Evolutionary conservation across 2,888 invertebrate species (phyloP), one percentile per base, ranked within the genome.

Genomic region (Toxonevra muliebris): DNA sequence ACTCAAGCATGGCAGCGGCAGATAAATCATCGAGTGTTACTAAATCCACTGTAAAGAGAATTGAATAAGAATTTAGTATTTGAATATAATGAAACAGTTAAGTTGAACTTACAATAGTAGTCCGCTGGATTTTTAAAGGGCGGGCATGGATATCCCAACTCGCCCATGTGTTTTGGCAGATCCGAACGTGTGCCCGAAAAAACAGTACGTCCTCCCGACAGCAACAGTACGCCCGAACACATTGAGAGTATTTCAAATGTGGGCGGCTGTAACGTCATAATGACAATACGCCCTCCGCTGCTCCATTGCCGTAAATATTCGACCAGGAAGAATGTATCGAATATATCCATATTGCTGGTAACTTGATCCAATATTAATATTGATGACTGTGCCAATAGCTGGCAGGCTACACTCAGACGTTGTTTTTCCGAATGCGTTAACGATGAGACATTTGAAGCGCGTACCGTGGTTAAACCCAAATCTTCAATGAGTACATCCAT

Each of bases 91-190:
- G 48, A 1, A 1, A 2, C 7, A 5, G 4, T 12, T 50, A 10
- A 7, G 15, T 1, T 59, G 1, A 69, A 89, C 92, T 90, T 87
- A 95, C 94, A 88, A 83, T 97, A 97, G 84, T 97, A 97, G 87
- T 97, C 97, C 0, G 96, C 96, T 61, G 97, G 97, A 82, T 97
- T 97, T 86, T 97, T 97, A 84, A 94, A 97, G 0, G 96, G 93
- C 13, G 97, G 97, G 84, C 97, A 97, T 2, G 97, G 96, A 86
- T 96, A 97, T 80, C 97, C 96, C 73, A 89, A 87, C 61, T 91
- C 90, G 64, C 93, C 93, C 87, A 97, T 97, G 87, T 97, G 97
- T 80, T 94, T 92, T 82, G 96, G 90, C 92, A 97, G 92, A 83
- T 96, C 94, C 77, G 93, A 88, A 77, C 96, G 89, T 77, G 92